Base-by-base conservation (phyloP, 2,797 vertebrate species). In the Spheniscus humboldti region DNA sequence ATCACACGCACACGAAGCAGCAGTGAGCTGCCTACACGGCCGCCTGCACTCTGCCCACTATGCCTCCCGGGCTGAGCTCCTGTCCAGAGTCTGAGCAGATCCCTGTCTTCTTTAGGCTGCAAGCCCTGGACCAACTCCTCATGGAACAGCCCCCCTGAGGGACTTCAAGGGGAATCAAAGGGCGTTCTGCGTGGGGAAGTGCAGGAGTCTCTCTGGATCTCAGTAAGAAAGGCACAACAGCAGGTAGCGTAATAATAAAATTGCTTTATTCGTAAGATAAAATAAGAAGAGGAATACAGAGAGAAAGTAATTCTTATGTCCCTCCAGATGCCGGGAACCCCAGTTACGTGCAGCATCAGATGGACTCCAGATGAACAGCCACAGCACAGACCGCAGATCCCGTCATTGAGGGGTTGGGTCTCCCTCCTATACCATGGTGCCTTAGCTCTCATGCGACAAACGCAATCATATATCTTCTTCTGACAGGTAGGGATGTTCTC, bases 1-100 rank as follows among this genome's bases (percentile, higher is more conserved):
- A 5, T 59, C 62, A n/a, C 53, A 35, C 0, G 0, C 53, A 18
- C 20, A 3, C 0, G 2, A 30, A 91, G 76, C 4, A 53, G 89
- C 84, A 28, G 48, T 2, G 31, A 80, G 57, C 52, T 73, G 59
- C 87, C 48, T 22, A 2, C 35, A 3, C 1, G 5, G 33, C 55
- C 59, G 39, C 72, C 87, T 66, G 67, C 4, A 0, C 45, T 69
- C 53, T 92, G 60, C 22, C 28, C 30, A 10, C 52, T 31, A 1
- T 13, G 59, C 13, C 4, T 43, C 28, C 18, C 0, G 0, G 47
- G 35, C 67, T 59, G 63, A 92, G 60, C 41, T 85, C 45, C 56
- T 47, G 43, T 10, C 37, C 23, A 1, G 35, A 78, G 73, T 7
- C 52, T 13, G 22, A 43, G 73, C 33, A 41, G 66, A 45, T 4